phyloP scores from a whole-genome alignment of 2,113 vertebrate genomes.

The Hippocampus zosterae region DNA sequence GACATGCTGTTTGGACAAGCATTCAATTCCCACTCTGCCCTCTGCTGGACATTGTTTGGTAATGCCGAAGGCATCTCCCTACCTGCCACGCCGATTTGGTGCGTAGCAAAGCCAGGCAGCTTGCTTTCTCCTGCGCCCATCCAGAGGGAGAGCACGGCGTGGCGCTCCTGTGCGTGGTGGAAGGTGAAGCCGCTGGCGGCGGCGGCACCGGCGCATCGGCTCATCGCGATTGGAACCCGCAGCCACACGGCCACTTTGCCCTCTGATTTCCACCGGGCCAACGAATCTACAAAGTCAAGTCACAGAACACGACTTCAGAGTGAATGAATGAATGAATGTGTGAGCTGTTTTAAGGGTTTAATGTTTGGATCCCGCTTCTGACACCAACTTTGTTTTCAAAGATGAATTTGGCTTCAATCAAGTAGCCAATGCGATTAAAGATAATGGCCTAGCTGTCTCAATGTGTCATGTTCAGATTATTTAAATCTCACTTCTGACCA shows the following conservation, averaged over 20 bases:
- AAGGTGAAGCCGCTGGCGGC: constrained; percentile 83
- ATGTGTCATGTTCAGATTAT: too few species aligned
- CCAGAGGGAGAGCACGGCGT: constrained; percentile 79
- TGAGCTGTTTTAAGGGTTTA: too few species aligned
- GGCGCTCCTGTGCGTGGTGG: constrained; percentile 78
- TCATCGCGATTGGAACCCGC: constrained; percentile 79
- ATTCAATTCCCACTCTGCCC: constrained; percentile 57
- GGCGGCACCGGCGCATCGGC: constrained; percentile 70
- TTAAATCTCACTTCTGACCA: too few species aligned
- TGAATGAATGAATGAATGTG: not conserved
- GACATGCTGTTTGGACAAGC: constrained; percentile 54
- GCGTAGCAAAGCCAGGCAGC: constrained; percentile 82
- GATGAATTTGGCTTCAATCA: too few species aligned
- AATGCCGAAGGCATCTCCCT: not conserved
- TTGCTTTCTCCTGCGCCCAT: constrained; percentile 77
- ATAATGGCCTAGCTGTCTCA: too few species aligned
- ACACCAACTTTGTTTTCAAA: too few species aligned
- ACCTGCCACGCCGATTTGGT: constrained; percentile 94
- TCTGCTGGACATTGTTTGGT: constrained; percentile 59
- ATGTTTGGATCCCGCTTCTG: too few species aligned
- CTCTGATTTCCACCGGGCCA: constrained; percentile 78
- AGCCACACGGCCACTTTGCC: constrained; percentile 82
- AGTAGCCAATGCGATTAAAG: too few species aligned
- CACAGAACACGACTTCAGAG: not conserved
- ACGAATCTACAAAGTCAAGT: constrained; percentile 58